Evolutionary conservation across 2,797 vertebrate genomes (phyloP), one percentile per base, ranked within the genome.

Genomic region (Sebastes oblongus): DNA sequence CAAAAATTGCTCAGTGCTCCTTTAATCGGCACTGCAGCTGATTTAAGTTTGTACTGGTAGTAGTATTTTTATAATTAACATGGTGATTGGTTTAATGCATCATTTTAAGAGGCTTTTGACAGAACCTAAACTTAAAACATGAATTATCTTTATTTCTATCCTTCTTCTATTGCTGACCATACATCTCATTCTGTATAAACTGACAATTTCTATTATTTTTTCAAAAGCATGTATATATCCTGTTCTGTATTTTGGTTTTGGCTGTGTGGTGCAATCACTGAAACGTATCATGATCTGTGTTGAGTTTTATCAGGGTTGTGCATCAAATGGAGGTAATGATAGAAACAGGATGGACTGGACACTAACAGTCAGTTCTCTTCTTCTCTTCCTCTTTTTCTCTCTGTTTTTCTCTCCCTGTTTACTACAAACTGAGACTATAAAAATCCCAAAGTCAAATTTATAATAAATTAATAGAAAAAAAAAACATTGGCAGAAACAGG

Each of bases 371-470:
- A 13, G 8, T 34, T 34, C 3, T 66, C 12, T 30, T 42, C 56
- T 22, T 64, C 8, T 36, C 9, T n/a, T 25, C 5, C 32, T 56
- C 16, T n/a, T 20, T 9, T 60, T 60, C 58, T 60, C 58, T 8
- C 42, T n/a, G 0, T 52, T 52, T 52, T 52, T 52, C 56, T 34
- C 30, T 61, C 29, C 29, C 46, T 75, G 8, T 72, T 75, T 64
- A 24, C 74, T 50, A 18, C n/a, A 29, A 64, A 76, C 46, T 30
- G 22, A 66, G 30, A 55, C 52, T 10, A 20, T 68, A 69, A 72
- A 83, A 74, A 66, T 18, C 10, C 32, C 36, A 34, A 76, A 72
- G 30, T 72, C 30, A 54, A 34, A 64, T 16, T 83, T 27, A 42
- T 62, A 50, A 58, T 72, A 61, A 77, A 75, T 76, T 12, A 36